phyloP scores from a whole-genome alignment of 2,888 invertebrate genomes.

The Mesochorus sp. region DNA sequence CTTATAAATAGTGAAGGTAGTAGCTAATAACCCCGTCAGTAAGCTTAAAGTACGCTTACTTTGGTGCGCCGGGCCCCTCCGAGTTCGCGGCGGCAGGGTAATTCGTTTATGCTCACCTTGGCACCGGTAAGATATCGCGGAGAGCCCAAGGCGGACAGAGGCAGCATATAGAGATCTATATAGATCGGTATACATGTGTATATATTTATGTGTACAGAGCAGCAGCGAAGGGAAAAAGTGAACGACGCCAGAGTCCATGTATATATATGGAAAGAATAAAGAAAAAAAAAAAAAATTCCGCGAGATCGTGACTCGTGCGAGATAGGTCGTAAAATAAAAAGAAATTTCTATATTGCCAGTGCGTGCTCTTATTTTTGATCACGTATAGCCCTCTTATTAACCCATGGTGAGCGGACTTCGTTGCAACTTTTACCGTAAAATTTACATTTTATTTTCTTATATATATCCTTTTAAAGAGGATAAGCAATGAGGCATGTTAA shows the following conservation, averaged over 20 bases:
- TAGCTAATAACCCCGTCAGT: slow-evolving; percentile 65
- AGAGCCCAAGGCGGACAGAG: slow-evolving; percentile 7
- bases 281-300: slow-evolving; percentile 11
- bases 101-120: slow-evolving; percentile 53
- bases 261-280: neutral
- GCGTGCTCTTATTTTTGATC: neutral
- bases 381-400: neutral
- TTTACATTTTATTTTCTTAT: neutral
- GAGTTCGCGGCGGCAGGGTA: slow-evolving; percentile 46
- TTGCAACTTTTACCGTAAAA: neutral
- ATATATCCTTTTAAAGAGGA: neutral
- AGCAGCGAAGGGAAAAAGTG: neutral
- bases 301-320: slow-evolving; percentile 3
- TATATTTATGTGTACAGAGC: too few relatives aligned
- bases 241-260: neutral
- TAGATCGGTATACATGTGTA: too few relatives aligned
- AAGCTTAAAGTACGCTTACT: slow-evolving; percentile 11
- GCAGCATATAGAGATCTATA: too few relatives aligned
- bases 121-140: slow-evolving; percentile 19
- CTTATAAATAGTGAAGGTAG: slow-evolving; percentile 67
- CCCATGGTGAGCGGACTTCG: neutral
- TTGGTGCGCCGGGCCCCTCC: slow-evolving; percentile 19
- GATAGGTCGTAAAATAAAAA: slow-evolving; percentile 7
- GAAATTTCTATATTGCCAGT: neutral
- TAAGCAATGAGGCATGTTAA: neutral